These are phyloP conservation scores for Centropyge bicolor DNA, from an alignment of 2,797 vertebrate genomes.

Conservation along the genomic window DNA sequence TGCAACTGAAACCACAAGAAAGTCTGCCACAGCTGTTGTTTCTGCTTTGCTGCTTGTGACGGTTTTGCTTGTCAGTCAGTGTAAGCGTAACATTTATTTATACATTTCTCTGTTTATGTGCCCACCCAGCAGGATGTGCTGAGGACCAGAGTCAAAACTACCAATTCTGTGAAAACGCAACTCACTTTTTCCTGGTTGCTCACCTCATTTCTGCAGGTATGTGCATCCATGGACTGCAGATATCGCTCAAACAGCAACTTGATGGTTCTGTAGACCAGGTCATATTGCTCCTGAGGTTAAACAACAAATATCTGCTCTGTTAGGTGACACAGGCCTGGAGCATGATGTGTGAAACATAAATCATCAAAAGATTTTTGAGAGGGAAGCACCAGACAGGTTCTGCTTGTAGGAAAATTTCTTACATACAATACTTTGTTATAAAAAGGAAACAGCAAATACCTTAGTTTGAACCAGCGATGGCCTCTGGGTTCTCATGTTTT, in stretches of 20 bases:
- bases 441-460: conserved; percentile 77
- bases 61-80: background rate
- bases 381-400: conserved; percentile 13
- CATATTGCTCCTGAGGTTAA: conserved; percentile 93
- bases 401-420: conserved; percentile 22
- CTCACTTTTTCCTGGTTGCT: conserved; percentile 29
- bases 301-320: conserved; percentile 58
- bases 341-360: background rate
- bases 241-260: conserved; percentile 90
- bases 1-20: conserved; percentile 48
- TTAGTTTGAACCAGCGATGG: conserved; percentile 96
- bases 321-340: conserved; percentile 9
- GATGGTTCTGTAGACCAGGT: conserved; percentile 91
- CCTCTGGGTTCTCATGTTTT: conserved; percentile 95
- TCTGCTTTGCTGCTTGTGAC: background rate
- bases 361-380: conserved; percentile 12
- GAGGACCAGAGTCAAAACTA: no score
- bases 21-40: conserved; percentile 15
- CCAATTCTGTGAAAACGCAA: no score
- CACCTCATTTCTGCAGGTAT: conserved; percentile 65
- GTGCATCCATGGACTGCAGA: conserved; percentile 79
- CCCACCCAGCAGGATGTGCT: background rate
- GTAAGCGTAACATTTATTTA: background rate
- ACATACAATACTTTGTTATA: background rate
- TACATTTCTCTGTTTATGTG: background rate